Evolutionary conservation across 2,888 invertebrate species (phyloP).

Genomic region (Xestia ashworthii): DNA sequence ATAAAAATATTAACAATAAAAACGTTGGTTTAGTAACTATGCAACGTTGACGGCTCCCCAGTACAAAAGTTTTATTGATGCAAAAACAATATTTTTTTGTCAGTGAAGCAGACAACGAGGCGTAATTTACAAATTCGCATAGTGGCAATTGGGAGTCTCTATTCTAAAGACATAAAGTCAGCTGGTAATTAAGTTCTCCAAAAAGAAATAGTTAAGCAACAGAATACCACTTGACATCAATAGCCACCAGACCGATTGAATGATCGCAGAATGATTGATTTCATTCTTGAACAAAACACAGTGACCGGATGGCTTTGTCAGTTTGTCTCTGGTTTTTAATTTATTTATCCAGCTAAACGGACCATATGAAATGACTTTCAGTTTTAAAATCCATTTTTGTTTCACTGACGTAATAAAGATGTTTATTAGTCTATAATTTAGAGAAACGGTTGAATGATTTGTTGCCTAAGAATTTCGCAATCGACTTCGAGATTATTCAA

Average conservation of each 20-base stretch:
- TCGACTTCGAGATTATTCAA: conserved; percentile 12
- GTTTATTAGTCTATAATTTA: conserved; percentile 6
- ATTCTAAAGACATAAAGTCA: background rate
- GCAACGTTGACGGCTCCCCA: too few species aligned
- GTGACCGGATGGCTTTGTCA: conserved; percentile 29
- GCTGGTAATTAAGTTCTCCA: background rate
- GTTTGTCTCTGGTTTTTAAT: conserved; percentile 25
- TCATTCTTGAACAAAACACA: conserved; percentile 36
- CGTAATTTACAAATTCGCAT: background rate
- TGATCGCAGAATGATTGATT: conserved; percentile 43
- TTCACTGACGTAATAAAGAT: conserved; percentile 17
- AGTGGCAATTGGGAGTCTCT: background rate
- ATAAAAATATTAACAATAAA: too few species aligned
- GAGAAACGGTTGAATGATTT: conserved; percentile 8
- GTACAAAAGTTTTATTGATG: too few species aligned
- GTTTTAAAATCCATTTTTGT: conserved; percentile 31
- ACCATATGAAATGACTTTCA: conserved; percentile 27
- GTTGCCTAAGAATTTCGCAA: conserved; percentile 7
- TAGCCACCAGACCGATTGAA: conserved; percentile 40
- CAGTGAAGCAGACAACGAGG: background rate
- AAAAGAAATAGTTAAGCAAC: conserved; percentile 25
- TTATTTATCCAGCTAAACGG: conserved; percentile 26
- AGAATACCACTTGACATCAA: conserved; percentile 37
- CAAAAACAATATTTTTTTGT: too few species aligned
- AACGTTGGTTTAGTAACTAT: too few species aligned